A percentile compares a stretch with the other conserved stretches of the same genome.
Conservation (phyloP, 2,797 vertebrate genomes). For the Momotus momota region DNA sequence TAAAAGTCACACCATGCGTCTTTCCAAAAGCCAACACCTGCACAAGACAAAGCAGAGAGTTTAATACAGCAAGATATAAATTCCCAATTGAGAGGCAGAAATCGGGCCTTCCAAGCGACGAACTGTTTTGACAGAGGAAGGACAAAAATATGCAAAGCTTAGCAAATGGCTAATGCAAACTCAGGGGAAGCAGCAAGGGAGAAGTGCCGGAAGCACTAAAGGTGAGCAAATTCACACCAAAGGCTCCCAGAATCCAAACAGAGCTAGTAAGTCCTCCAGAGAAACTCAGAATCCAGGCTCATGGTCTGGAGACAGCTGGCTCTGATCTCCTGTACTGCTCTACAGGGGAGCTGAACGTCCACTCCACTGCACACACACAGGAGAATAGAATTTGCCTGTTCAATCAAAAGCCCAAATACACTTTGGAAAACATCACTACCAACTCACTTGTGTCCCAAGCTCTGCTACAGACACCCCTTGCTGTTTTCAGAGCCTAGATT, state of each 20-base stretch:
- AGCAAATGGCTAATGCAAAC: slow-evolving; percentile 84
- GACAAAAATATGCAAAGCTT: slow-evolving; percentile 86
- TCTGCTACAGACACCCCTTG: slow-evolving; percentile 44
- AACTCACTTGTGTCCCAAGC: slow-evolving; percentile 16
- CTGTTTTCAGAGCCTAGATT: slow-evolving; percentile 2
- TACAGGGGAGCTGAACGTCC: not conserved
- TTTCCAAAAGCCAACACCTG: slow-evolving; percentile 90
- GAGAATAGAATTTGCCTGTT: slow-evolving; percentile 37
- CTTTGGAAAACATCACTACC: slow-evolving; percentile 14
- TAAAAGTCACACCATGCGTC: slow-evolving; percentile 87
- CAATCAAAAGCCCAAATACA: not conserved
- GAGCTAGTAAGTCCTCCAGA: slow-evolving; percentile 48
- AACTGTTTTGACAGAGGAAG: slow-evolving; percentile 87
- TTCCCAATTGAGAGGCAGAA: slow-evolving; percentile 84
- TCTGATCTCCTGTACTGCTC: slow-evolving; percentile 5
- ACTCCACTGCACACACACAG: slow-evolving; percentile 1
- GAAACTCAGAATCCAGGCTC: slow-evolving; percentile 47
- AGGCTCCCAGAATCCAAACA: slow-evolving; percentile 65
- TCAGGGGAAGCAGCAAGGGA: slow-evolving; percentile 82
- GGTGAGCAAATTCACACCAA: slow-evolving; percentile 74
- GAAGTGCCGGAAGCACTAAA: slow-evolving; percentile 76
- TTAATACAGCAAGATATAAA: slow-evolving; percentile 86
- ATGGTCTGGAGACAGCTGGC: slow-evolving; percentile 14
- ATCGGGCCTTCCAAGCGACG: slow-evolving; percentile 87
- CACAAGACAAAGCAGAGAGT: slow-evolving; percentile 88